Evolutionary conservation across 2,888 invertebrate species (phyloP).

Genomic region (Tetramorium bicarinatum): DNA sequence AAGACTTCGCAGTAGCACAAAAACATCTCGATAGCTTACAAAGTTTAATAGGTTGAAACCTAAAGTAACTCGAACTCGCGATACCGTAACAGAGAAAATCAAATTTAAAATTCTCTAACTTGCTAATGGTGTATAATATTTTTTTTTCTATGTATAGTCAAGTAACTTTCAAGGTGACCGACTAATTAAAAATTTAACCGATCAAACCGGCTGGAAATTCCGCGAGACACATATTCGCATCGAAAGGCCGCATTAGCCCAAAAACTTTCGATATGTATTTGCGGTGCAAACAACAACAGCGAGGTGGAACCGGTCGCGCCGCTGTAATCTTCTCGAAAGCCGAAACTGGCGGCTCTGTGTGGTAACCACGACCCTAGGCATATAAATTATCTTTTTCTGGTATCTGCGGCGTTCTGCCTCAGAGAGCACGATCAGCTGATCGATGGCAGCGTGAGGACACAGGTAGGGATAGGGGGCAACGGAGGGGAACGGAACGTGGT

Average conservation of each 20-base stretch:
- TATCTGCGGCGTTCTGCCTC: constrained; percentile 58
- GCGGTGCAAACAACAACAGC: not conserved
- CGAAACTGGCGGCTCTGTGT: constrained; percentile 25
- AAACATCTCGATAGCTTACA: constrained; percentile 14
- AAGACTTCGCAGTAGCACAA: not conserved
- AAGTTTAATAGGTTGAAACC: constrained; percentile 33
- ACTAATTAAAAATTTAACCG: constrained; percentile 32
- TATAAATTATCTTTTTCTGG: constrained; percentile 63
- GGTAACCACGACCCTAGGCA: constrained; percentile 31
- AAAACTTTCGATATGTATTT: constrained; percentile 17
- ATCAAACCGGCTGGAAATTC: not conserved
- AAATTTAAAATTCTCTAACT: constrained; percentile 11
- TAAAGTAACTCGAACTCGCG: not conserved
- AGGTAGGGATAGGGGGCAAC: not conserved
- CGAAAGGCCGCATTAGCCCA: constrained; percentile 15
- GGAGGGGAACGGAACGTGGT: constrained; percentile 11
- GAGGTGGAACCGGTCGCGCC: constrained; percentile 17
- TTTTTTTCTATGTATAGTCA: not conserved
- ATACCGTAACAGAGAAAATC: not conserved
- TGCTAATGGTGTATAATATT: not conserved
- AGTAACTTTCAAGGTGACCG: not conserved
- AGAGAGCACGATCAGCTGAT: constrained; percentile 66
- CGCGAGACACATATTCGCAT: not conserved
- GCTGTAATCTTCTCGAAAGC: constrained; percentile 44
- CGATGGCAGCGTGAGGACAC: constrained; percentile 48